Evolutionary conservation across 2,113 vertebrate genomes (phyloP).

Genomic region (Prinia subflava): DNA sequence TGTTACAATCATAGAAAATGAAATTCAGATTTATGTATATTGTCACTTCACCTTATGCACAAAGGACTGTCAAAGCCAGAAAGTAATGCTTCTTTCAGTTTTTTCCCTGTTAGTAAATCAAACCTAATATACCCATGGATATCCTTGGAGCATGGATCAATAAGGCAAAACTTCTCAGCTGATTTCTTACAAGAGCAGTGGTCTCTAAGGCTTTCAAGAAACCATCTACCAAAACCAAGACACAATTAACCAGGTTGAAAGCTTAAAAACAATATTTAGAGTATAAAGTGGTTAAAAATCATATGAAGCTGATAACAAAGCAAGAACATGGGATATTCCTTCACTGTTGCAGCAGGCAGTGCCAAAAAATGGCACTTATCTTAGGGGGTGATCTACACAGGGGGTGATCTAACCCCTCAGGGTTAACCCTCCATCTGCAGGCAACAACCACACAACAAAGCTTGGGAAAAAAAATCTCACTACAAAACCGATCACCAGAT

Average conservation of each 20-base stretch:
- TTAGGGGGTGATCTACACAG: not conserved
- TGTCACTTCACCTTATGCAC: not conserved
- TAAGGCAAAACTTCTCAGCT: not conserved
- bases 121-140: not conserved
- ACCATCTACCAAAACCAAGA: not conserved
- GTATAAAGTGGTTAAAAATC: not conserved
- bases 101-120: not conserved
- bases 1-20: not conserved
- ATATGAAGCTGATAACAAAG: not conserved
- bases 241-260: not conserved
- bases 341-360: not conserved
- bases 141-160: not conserved
- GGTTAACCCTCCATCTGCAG: not conserved
- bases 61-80: not conserved
- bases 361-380: not conserved
- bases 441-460: not conserved
- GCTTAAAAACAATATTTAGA: not conserved
- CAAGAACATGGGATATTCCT: not conserved
- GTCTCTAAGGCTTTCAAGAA: not conserved
- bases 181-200: not conserved
- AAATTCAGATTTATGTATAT: not conserved
- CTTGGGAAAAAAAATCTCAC: not conserved
- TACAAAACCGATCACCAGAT: not conserved
- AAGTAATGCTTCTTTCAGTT: not conserved
- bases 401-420: not conserved